A percentile compares a stretch with the other conserved stretches of the same genome.
phyloP scores from a whole-genome alignment of 2,888 invertebrate genomes.

The Eumerus sabulonum region DNA sequence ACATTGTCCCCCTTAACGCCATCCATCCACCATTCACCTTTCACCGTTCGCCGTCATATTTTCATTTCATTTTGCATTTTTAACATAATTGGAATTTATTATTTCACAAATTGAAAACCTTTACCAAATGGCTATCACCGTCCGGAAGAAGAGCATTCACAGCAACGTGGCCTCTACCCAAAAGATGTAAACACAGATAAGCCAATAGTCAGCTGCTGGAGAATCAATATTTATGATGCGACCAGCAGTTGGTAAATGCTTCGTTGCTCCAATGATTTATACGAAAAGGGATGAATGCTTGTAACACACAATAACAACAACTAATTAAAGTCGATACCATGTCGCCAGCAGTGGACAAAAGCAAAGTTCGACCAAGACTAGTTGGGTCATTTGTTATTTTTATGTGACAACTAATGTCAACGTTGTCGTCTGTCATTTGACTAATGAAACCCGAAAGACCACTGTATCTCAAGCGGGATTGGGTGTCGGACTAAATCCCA shows the following conservation, averaged over 20 bases:
- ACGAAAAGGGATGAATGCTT: conserved; percentile 47
- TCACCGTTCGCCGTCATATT: too few relatives aligned
- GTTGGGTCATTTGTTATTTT: too few relatives aligned
- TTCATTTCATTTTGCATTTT: conserved; percentile 48
- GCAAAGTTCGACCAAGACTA: too few relatives aligned
- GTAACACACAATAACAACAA: conserved; percentile 36
- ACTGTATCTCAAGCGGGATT: too few relatives aligned
- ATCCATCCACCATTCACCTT: too few relatives aligned
- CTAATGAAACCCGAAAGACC: too few relatives aligned
- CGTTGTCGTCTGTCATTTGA: too few relatives aligned
- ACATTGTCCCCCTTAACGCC: too few relatives aligned
- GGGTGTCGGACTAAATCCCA: too few relatives aligned
- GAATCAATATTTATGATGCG: conserved; percentile 66
- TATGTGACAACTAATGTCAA: too few relatives aligned
- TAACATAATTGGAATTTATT: conserved; percentile 49
- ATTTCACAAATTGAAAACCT: conserved; percentile 46
- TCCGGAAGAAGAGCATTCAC: conserved; percentile 25
- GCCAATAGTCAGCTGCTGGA: conserved; percentile 57
- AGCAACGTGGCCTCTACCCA: conserved; percentile 18
- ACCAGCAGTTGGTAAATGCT: conserved; percentile 46
- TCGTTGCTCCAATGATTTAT: conserved; percentile 60
- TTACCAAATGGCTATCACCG: background rate
- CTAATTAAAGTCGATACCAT: conserved; percentile 43
- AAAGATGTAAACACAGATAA: conserved; percentile 64
- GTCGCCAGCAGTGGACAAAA: too few relatives aligned